Base-by-base conservation (phyloP, 1,140 invertebrate species). In the Brachionus angularis region DNA sequence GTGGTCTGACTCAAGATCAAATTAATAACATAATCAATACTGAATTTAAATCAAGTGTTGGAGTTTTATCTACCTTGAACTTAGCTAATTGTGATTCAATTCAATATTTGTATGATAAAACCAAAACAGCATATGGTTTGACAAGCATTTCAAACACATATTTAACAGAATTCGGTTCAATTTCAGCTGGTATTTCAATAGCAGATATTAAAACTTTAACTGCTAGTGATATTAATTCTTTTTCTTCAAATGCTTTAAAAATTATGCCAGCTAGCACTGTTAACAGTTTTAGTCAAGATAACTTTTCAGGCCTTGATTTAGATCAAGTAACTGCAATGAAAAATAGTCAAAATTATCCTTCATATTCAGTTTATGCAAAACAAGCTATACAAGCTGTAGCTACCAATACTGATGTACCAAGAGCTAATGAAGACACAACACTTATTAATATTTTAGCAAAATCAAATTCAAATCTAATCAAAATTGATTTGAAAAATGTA, bases 311-410 rank as follows among this genome's bases (percentile, higher is more conserved):
- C 18, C 34, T 55, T 12, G 34, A 31, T 31, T 33, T 27, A 5
- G 52, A 55, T 36, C 52, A 55, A 55, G 31, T 55, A 16, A 33
- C 27, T 34, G 31, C 52, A 33, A 33, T 55, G n/a, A 4, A 33
- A n/a, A 33, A 31, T 16, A 55, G 52, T 16, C 52, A 27, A 34
- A 33, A 31, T 33, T n/a, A n/a, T n/a, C n/a, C n/a, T n/a, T n/a
- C n/a, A n/a, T n/a, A n/a, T n/a, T n/a, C n/a, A n/a, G n/a, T n/a
- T n/a, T n/a, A n/a, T n/a, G n/a, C n/a, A n/a, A n/a, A n/a, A n/a
- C n/a, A n/a, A n/a, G n/a, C n/a, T n/a, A n/a, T n/a, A n/a, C n/a
- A n/a, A n/a, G n/a, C n/a, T n/a, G n/a, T n/a, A n/a, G n/a, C n/a
- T n/a, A n/a, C n/a, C n/a, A n/a, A n/a, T n/a, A n/a, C n/a, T n/a